These are phyloP conservation scores for Drosophila affinis DNA, from an alignment of 2,888 invertebrate genomes.

Conservation along the genomic window DNA sequence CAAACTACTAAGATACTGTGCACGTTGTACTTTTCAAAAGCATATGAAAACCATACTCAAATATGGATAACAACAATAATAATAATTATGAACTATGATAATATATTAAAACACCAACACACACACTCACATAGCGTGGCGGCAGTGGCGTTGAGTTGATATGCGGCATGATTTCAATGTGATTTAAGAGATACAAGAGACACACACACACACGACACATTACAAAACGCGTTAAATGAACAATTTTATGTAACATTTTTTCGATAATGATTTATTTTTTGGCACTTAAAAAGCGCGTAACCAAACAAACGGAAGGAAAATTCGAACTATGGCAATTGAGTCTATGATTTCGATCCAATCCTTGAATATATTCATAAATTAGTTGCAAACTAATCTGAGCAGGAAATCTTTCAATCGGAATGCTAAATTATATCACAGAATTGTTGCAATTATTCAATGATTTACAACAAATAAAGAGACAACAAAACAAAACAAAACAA, in stretches of 20 bases:
- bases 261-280: slow-evolving; percentile 51
- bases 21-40: slow-evolving; percentile 75
- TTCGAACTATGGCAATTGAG: slow-evolving; percentile 45
- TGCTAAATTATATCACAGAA: slow-evolving; percentile 49
- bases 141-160: neutral
- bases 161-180: slow-evolving; percentile 65
- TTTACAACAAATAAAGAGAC: slow-evolving; percentile 55
- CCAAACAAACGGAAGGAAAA: slow-evolving; percentile 51
- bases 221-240: slow-evolving; percentile 44
- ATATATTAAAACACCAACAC: slow-evolving; percentile 43
- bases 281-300: slow-evolving; percentile 60
- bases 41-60: slow-evolving; percentile 38
- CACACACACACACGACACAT: slow-evolving; percentile 2
- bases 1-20: slow-evolving; percentile 64
- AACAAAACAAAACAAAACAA: slow-evolving; percentile 28
- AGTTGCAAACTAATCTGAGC: slow-evolving; percentile 54
- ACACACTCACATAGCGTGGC: neutral
- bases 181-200: slow-evolving; percentile 63
- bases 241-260: slow-evolving; percentile 69
- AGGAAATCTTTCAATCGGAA: slow-evolving; percentile 51
- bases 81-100: slow-evolving; percentile 41
- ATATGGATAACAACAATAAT: slow-evolving; percentile 22
- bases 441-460: slow-evolving; percentile 67
- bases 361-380: slow-evolving; percentile 52
- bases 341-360: slow-evolving; percentile 48